Evolutionary conservation across 2,888 invertebrate genomes (phyloP), one percentile per base, ranked within the genome.

Genomic region (Uloborus plumipes): DNA sequence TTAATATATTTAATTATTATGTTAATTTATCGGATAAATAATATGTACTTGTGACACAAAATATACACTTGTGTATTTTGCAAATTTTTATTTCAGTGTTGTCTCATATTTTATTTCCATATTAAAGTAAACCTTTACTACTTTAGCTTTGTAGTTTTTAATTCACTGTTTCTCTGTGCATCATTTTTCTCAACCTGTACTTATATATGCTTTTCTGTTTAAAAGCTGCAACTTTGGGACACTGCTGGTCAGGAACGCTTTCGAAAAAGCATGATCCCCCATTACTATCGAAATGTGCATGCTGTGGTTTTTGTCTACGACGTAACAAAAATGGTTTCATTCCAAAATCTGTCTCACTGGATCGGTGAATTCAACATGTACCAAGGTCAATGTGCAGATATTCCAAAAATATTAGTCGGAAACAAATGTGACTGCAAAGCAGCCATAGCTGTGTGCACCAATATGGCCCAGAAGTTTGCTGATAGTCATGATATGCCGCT

Each of bases 221-320:
- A 51, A n/a, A 88, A 94, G 94, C 90, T 94, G 11, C 90, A 91
- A 86, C 88, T 94, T 64, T 94, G 94, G 94, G 94, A 91, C 86
- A 94, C 94, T 1, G 94, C 94, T 0, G 94, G 94, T 0, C 94
- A 95, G 88, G 95, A 95, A 89, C 89, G 94, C 80, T 94, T 94
- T 89, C 91, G 94, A 16, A 74, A 93, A 88, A 93, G 94, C 1
- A 94, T 95, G 93, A 93, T 94, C 20, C 93, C 93, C 87, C 94
- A 95, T 89, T 95, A 94, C 89, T 95, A 95, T 88, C 90, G 94
- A 76, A 94, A 94, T 89, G 93, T 93, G 1, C 92, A 94, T 88
- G 94, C 94, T n/a, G 93, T 95, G n/a, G 93, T 95, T 66, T 93
- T 94, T 87, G 94, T 94, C 0, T 95, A 94, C 89, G 94, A 95